These are phyloP conservation scores for Labeo calbasu DNA, from an alignment of 2,797 vertebrate genomes.

Conservation along the genomic window DNA sequence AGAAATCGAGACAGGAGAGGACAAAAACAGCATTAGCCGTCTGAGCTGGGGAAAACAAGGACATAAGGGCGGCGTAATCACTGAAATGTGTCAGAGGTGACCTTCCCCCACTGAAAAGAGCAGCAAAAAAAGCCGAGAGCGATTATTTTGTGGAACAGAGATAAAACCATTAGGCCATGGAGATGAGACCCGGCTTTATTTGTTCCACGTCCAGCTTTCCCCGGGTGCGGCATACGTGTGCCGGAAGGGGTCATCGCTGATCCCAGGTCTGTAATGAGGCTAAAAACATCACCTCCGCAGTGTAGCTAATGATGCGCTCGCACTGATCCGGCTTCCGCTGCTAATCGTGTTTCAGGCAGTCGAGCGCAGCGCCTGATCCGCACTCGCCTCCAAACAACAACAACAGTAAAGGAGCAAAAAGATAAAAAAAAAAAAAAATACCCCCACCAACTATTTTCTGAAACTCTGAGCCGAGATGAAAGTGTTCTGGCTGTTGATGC, in stretches of 20 bases:
- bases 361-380: slow-evolving; percentile 22
- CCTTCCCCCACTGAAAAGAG: slow-evolving; percentile 11
- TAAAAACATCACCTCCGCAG: slow-evolving; percentile 51
- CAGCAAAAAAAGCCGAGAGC: slow-evolving; percentile 10
- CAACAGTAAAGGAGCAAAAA: slow-evolving; percentile 44
- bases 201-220: slow-evolving; percentile 37
- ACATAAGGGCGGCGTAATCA: slow-evolving; percentile 2
- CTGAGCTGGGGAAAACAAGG: slow-evolving; percentile 21
- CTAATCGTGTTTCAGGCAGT: slow-evolving; percentile 37
- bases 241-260: slow-evolving; percentile 42
- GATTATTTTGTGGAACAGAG: slow-evolving; percentile 40
- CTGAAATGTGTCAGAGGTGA: slow-evolving; percentile 42
- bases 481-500: slow-evolving; percentile 69
- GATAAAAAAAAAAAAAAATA: slow-evolving; percentile 2
- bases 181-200: slow-evolving; percentile 21
- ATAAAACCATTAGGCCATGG: slow-evolving; percentile 39
- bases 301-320: slow-evolving; percentile 34
- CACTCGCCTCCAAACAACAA: slow-evolving; percentile 20
- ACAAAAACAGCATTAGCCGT: slow-evolving; percentile 32
- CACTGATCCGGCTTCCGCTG: slow-evolving; percentile 30
- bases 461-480: slow-evolving; percentile 66
- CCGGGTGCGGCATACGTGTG: neutral
- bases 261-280: slow-evolving; percentile 44
- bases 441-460: slow-evolving; percentile 46
- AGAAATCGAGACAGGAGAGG: slow-evolving; percentile 15